These are phyloP conservation scores for Brenthis ino DNA, from an alignment of 2,888 invertebrate species.

Conservation along the genomic window DNA sequence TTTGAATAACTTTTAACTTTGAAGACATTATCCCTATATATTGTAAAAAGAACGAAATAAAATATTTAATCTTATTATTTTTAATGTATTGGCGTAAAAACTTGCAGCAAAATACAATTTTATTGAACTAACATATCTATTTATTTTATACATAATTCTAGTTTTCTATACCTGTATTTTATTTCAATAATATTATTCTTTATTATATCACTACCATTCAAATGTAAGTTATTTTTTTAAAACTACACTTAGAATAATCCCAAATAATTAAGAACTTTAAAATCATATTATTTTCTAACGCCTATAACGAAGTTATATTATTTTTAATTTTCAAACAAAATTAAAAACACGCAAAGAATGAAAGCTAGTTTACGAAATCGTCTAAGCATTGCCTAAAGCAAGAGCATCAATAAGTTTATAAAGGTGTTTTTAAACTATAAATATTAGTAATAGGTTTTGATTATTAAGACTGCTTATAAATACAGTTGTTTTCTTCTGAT, in stretches of 20 bases:
- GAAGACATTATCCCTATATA: constrained; percentile 8
- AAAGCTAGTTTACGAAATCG: constrained; percentile 46
- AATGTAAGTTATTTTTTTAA: too few species aligned
- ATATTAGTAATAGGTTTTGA: not conserved
- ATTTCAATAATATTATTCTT: not conserved
- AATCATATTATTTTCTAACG: constrained; percentile 1
- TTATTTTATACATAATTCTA: too few species aligned
- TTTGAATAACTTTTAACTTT: not conserved
- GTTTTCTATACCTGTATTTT: not conserved
- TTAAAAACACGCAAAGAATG: constrained; percentile 38
- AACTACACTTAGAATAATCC: too few species aligned
- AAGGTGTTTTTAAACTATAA: constrained; percentile 24
- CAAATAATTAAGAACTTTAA: not conserved
- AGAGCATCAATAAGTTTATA: constrained; percentile 41
- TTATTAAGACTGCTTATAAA: too few species aligned
- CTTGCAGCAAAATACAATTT: constrained; percentile 2
- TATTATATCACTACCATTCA: not conserved
- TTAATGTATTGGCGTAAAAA: constrained; percentile 16
- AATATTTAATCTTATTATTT: constrained; percentile 23
- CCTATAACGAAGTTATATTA: constrained; percentile 31
- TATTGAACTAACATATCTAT: not conserved
- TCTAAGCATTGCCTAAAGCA: constrained; percentile 44
- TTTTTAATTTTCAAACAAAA: constrained; percentile 38
- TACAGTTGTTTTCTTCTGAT: too few species aligned
- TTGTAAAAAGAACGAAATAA: not conserved